Conservation (phyloP, 2,888 invertebrate species). For the Lissocephala sabroskyi region DNA sequence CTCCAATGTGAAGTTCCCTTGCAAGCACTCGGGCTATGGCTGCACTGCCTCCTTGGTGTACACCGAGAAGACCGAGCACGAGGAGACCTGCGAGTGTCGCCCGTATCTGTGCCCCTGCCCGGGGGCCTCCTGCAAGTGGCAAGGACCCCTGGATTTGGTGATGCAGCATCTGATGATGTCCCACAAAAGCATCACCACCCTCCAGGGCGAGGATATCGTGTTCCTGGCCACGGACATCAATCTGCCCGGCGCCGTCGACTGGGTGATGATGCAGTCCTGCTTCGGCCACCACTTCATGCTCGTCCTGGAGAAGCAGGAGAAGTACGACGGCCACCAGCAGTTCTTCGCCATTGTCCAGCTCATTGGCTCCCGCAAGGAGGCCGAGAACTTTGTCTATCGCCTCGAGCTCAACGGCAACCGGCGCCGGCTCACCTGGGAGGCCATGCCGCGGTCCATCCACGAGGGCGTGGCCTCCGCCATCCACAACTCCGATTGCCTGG, state of each 20-base stretch:
- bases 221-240: slow-evolving; percentile 99
- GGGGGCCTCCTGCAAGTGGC: slow-evolving; percentile 99
- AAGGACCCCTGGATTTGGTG: slow-evolving; percentile 96
- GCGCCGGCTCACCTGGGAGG: slow-evolving; percentile 98
- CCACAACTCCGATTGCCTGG: slow-evolving; percentile 97
- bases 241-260: slow-evolving; percentile 98
- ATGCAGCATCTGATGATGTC: slow-evolving; percentile 98
- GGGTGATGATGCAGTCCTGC: slow-evolving; percentile 99
- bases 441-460: slow-evolving; percentile 98
- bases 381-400: slow-evolving; percentile 98
- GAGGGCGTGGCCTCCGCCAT: slow-evolving; percentile 99
- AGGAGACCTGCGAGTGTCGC: slow-evolving; percentile 98
- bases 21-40: slow-evolving; percentile 97
- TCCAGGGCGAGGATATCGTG: slow-evolving; percentile 99
- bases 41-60: slow-evolving; percentile 93
- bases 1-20: slow-evolving; percentile 98
- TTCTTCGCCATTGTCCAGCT: slow-evolving; percentile 99
- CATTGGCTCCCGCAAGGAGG: slow-evolving; percentile 98
- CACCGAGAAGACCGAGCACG: slow-evolving; percentile 99
- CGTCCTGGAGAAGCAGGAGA: slow-evolving; percentile 98
- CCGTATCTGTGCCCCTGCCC: slow-evolving; percentile 99
- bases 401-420: slow-evolving; percentile 97
- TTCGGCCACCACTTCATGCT: slow-evolving; percentile 99
- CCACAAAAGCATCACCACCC: slow-evolving; percentile 98
- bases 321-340: slow-evolving; percentile 96